phyloP scores from a whole-genome alignment of 2,888 invertebrate genomes.

The Drosophila monieri region DNA sequence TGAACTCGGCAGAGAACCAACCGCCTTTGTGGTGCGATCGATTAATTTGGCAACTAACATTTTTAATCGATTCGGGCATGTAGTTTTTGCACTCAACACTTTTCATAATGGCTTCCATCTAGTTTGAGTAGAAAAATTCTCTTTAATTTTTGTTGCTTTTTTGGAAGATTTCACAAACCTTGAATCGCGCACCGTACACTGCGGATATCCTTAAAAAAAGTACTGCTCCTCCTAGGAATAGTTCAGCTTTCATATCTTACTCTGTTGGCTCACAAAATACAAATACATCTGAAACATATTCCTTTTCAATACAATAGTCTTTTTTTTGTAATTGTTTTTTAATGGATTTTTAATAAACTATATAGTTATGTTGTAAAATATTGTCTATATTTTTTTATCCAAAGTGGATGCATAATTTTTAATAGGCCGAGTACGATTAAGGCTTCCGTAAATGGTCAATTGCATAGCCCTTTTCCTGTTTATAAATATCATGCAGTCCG shows the following conservation, averaged over 20 bases:
- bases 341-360: neutral
- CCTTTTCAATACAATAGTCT: neutral
- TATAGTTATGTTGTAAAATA: neutral
- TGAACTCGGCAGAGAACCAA: neutral
- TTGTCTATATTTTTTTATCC: neutral
- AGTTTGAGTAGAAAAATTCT: neutral
- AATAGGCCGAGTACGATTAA: conserved; percentile 6
- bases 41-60: conserved; percentile 18
- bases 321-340: neutral
- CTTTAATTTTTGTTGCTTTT: neutral
- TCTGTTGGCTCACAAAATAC: neutral
- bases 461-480: conserved; percentile 12
- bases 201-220: neutral
- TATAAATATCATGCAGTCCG: conserved; percentile 8
- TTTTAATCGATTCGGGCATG: neutral
- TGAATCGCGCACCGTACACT: neutral
- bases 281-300: neutral
- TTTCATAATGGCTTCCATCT: conserved; percentile 8
- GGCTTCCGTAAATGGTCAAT: conserved; percentile 24
- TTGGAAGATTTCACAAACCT: neutral
- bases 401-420: neutral
- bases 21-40: neutral
- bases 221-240: neutral
- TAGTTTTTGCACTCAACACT: conserved; percentile 20
- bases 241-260: neutral